phyloP scores from a whole-genome alignment of 2,888 invertebrate species.

The Gerris lacustris region DNA sequence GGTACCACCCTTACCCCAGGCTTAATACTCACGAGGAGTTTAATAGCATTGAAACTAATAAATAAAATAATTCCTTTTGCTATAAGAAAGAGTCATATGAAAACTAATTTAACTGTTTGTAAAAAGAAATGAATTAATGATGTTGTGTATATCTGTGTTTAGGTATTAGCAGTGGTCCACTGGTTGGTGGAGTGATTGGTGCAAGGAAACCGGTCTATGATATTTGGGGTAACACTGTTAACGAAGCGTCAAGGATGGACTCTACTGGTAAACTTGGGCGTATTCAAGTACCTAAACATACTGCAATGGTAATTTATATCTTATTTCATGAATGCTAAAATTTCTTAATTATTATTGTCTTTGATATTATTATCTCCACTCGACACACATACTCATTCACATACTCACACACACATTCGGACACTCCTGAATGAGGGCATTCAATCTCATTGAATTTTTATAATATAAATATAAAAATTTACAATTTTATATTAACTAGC shows the following conservation, averaged over 20 bases:
- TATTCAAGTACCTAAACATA: conserved; percentile 78
- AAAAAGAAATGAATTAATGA: too few relatives aligned
- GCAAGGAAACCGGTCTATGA: conserved; percentile 92
- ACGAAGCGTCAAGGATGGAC: conserved; percentile 95
- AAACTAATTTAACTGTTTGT: too few relatives aligned
- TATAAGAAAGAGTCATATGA: too few relatives aligned
- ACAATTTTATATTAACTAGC: too few relatives aligned
- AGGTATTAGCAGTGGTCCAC: conserved; percentile 83
- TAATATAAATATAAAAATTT: too few relatives aligned
- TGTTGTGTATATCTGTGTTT: not conserved
- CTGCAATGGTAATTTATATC: conserved; percentile 50
- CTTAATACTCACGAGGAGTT: too few relatives aligned
- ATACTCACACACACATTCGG: not conserved
- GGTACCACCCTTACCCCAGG: too few relatives aligned
- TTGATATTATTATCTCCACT: not conserved
- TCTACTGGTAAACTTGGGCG: conserved; percentile 77
- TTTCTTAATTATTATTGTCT: not conserved
- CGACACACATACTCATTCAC: not conserved
- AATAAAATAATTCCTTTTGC: too few relatives aligned
- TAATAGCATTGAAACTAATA: too few relatives aligned
- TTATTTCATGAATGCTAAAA: not conserved
- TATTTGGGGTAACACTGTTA: conserved; percentile 95
- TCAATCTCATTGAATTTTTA: too few relatives aligned
- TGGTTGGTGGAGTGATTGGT: conserved; percentile 91
- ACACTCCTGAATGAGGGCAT: too few relatives aligned